These are phyloP conservation scores for Lagorchestes hirsutus DNA, from an alignment of 2,797 vertebrate species.

Conservation along the genomic window DNA sequence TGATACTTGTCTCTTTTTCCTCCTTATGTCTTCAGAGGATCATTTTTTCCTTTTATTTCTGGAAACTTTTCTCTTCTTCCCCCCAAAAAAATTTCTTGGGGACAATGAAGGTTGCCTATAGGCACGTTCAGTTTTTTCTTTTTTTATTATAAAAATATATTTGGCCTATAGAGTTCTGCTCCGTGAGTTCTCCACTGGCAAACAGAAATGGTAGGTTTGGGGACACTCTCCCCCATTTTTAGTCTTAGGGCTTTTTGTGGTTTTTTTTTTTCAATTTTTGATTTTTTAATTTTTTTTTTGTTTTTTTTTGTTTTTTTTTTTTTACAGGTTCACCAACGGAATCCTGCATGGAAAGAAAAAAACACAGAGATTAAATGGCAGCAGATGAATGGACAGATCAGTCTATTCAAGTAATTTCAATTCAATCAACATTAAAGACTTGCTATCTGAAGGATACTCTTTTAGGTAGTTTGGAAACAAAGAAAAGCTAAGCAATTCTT, in stretches of 20 bases:
- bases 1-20: conserved; percentile 28
- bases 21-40: conserved; percentile 60
- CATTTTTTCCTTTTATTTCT: conserved; percentile 59
- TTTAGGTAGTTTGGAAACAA: not conserved
- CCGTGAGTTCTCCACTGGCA: conserved; percentile 90
- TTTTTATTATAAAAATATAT: conserved; percentile 97
- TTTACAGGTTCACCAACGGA: conserved; percentile 93
- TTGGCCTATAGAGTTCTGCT: conserved; percentile 93
- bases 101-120: conserved; percentile 85
- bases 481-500: not conserved
- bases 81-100: conserved; percentile 78
- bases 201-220: conserved; percentile 88
- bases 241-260: conserved; percentile 60
- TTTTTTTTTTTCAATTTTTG: not conserved
- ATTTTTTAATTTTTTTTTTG: not conserved
- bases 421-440: not conserved
- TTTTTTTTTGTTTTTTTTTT: conserved; percentile 83
- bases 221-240: conserved; percentile 79
- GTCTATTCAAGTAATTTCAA: not conserved
- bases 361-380: conserved; percentile 62
- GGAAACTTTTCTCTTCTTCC: conserved; percentile 60
- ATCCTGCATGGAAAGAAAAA: conserved; percentile 90
- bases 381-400: fast-evolving
- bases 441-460: not conserved
- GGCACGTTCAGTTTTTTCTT: conserved; percentile 84